Percentiles rank a stretch among this genome's conserved stretches.
Evolutionary conservation across 2,113 vertebrate species (phyloP).

Genomic region (Brachyistius frenatus): DNA sequence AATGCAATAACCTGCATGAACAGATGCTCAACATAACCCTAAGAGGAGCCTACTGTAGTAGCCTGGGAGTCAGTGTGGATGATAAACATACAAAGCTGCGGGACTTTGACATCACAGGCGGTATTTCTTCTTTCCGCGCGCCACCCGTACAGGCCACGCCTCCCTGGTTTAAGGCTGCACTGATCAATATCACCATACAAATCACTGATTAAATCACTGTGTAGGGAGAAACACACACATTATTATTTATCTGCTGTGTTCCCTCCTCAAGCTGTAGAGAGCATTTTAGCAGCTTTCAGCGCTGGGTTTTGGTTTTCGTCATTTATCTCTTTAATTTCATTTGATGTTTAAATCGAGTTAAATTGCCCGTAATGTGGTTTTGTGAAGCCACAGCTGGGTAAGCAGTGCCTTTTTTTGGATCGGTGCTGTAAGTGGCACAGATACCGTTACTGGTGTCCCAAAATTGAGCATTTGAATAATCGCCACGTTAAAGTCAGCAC

Average conservation of each 20-base stretch:
- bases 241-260: too few relatives aligned
- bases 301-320: neutral
- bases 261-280: too few relatives aligned
- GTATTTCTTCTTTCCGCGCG: too few relatives aligned
- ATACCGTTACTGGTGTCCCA: neutral
- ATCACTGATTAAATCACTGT: too few relatives aligned
- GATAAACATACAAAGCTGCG: too few relatives aligned
- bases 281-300: too few relatives aligned
- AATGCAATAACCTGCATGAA: neutral
- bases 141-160: too few relatives aligned
- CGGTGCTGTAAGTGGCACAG: neutral
- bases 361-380: neutral
- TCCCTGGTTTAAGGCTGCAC: too few relatives aligned
- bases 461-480: neutral
- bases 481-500: neutral
- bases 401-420: neutral
- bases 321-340: neutral
- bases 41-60: neutral
- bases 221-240: too few relatives aligned
- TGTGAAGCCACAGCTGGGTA: neutral
- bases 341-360: neutral
- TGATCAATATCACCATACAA: too few relatives aligned
- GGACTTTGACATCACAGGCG: too few relatives aligned
- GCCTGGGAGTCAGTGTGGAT: neutral
- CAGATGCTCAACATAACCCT: neutral